Conservation (phyloP, 2,888 invertebrate species). For the Lathronympha strigana region DNA sequence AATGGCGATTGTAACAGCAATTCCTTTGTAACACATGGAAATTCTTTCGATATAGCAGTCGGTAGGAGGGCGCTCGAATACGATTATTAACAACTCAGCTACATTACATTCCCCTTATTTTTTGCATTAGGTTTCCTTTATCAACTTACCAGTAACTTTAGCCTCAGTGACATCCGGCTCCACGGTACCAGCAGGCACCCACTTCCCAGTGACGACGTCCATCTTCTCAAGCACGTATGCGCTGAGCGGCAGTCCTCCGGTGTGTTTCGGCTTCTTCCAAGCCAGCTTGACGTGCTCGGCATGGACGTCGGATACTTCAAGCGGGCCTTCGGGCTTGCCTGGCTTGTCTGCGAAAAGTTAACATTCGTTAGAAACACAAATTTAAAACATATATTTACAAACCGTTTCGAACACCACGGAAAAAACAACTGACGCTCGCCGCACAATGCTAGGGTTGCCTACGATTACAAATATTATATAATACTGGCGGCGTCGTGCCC, state of each 20-base stretch:
- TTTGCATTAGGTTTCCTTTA: too few relatives aligned
- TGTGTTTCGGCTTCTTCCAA: conserved; percentile 98
- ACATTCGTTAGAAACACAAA: not conserved
- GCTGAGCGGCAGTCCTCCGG: conserved; percentile 96
- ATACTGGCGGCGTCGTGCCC: too few relatives aligned
- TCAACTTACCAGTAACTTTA: conserved; percentile 86
- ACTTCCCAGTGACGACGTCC: conserved; percentile 93
- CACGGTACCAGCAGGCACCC: conserved; percentile 94
- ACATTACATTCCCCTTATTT: not conserved
- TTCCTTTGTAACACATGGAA: too few relatives aligned
- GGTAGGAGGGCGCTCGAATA: too few relatives aligned
- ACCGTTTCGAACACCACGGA: too few relatives aligned
- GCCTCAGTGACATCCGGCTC: conserved; percentile 93
- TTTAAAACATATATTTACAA: too few relatives aligned
- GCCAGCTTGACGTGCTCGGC: conserved; percentile 96
- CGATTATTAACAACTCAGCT: not conserved
- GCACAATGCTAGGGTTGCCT: too few relatives aligned
- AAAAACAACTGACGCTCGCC: too few relatives aligned
- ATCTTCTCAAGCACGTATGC: conserved; percentile 97
- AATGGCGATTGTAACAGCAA: too few relatives aligned
- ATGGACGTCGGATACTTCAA: conserved; percentile 95
- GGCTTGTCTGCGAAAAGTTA: conserved; percentile 87
- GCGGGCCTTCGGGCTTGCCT: conserved; percentile 94
- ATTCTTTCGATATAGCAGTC: too few relatives aligned
- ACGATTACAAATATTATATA: too few relatives aligned